Percentiles rank a stretch among this genome's conserved stretches.
Conservation (phyloP, 2,797 vertebrate species). For the Sebastes cheni region DNA sequence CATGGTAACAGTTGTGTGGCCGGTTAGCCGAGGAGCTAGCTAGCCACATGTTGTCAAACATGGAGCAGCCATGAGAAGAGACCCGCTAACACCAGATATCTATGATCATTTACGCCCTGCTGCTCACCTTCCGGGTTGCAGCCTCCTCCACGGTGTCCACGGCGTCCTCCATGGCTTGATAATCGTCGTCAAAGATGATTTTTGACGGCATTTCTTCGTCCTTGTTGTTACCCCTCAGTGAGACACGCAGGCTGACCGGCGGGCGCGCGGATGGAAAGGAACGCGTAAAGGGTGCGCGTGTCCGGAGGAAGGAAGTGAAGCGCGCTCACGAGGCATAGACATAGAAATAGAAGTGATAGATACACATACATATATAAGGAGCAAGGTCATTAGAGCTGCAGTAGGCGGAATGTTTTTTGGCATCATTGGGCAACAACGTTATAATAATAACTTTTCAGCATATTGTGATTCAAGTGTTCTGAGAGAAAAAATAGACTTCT, state of each 20-base stretch:
- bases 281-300: constrained; percentile 13
- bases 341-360: constrained; percentile 31
- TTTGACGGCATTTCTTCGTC: constrained; percentile 77
- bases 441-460: too few relatives aligned
- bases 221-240: constrained; percentile 58
- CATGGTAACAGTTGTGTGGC: background rate
- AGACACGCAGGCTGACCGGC: constrained; percentile 42
- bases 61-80: background rate
- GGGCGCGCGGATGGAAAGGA: constrained; percentile 73
- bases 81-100: background rate
- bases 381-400: too few relatives aligned
- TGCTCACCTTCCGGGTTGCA: constrained; percentile 65
- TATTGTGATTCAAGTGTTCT: too few relatives aligned
- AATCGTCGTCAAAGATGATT: constrained; percentile 60
- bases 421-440: too few relatives aligned
- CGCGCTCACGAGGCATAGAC: background rate
- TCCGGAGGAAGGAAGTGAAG: background rate
- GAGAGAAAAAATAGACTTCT: too few relatives aligned
- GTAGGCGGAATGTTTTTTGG: too few relatives aligned
- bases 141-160: constrained; percentile 47
- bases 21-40: constrained; percentile 22
- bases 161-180: constrained; percentile 50
- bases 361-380: too few relatives aligned
- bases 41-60: constrained; percentile 68
- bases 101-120: too few relatives aligned